phyloP scores from a whole-genome alignment of 2,888 invertebrate species.

The Synergus laeviventris region DNA sequence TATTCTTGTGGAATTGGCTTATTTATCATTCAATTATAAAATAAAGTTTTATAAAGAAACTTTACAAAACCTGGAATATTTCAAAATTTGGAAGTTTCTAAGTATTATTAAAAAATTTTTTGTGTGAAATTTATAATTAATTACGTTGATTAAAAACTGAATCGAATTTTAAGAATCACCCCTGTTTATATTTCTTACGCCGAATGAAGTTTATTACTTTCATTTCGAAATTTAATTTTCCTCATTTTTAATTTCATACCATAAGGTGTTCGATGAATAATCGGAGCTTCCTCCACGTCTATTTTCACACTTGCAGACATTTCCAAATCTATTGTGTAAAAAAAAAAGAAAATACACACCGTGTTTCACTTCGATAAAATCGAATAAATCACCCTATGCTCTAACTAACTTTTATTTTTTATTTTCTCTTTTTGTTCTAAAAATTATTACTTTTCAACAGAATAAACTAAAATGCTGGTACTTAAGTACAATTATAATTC shows the following conservation, averaged over 20 bases:
- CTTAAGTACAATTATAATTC: background rate
- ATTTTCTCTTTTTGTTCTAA: background rate
- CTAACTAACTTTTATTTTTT: background rate
- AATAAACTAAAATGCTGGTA: background rate
- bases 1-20: too few relatives aligned
- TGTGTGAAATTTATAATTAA: too few relatives aligned
- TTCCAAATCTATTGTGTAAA: background rate
- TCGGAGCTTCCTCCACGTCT: background rate
- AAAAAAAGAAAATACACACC: background rate
- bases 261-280: background rate
- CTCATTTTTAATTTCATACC: too few relatives aligned
- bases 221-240: background rate
- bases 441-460: background rate
- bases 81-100: too few relatives aligned
- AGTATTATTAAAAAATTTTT: too few relatives aligned
- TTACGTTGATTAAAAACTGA: too few relatives aligned
- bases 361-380: background rate
- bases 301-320: slow-evolving; percentile 6
- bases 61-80: too few relatives aligned
- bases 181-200: background rate
- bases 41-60: too few relatives aligned
- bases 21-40: too few relatives aligned
- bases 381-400: background rate
- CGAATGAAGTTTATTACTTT: background rate
- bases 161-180: too few relatives aligned